Conservation (phyloP, 2,113 vertebrate species). For the Datnioides undecimradiatus region DNA sequence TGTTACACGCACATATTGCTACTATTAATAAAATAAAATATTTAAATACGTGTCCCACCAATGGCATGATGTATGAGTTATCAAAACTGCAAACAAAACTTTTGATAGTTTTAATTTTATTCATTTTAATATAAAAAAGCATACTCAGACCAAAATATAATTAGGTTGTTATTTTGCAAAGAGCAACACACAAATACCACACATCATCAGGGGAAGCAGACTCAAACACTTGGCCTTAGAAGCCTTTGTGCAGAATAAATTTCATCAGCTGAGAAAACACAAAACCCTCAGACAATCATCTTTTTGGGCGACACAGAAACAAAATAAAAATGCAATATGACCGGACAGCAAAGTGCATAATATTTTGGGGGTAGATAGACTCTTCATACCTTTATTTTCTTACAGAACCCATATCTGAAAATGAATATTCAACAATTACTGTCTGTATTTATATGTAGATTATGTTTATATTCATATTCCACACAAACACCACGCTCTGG, state of each 20-base stretch:
- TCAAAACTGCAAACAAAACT: conserved; percentile 31
- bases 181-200: conserved; percentile 67
- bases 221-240: conserved; percentile 49
- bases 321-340: conserved; percentile 39
- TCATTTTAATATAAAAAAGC: conserved; percentile 79
- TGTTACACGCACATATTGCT: not conserved
- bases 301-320: conserved; percentile 38
- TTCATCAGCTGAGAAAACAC: conserved; percentile 36
- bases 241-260: conserved; percentile 51
- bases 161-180: conserved; percentile 68
- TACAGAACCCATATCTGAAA: not conserved
- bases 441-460: not conserved
- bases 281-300: conserved; percentile 26
- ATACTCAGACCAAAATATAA: conserved; percentile 78
- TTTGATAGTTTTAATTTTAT: conserved; percentile 70
- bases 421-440: not conserved
- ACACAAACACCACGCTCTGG: conserved; percentile 3
- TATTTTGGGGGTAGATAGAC: conserved; percentile 16
- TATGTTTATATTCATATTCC: conserved; percentile 20
- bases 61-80: not conserved
- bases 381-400: too few relatives aligned
- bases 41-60: not conserved
- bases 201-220: conserved; percentile 55
- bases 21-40: not conserved
- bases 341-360: conserved; percentile 17